Percentiles rank a stretch among this genome's conserved stretches.
phyloP scores from a whole-genome alignment of 2,113 vertebrate species.

The Urocitellus parryii region DNA sequence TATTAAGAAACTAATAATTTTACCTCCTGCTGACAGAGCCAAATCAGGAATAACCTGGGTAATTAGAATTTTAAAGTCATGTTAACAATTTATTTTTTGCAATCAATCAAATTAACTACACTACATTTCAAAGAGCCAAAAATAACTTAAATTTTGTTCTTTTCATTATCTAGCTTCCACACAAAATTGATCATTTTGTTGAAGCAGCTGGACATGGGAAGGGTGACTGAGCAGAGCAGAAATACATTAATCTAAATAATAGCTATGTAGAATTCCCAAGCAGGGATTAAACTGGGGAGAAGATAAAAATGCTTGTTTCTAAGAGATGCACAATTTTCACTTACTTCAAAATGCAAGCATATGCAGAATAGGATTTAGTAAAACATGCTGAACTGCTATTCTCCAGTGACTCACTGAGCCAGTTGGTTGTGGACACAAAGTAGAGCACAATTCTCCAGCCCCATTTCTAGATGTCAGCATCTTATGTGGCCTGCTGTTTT shows the following conservation, averaged over 20 bases:
- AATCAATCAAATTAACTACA: constrained; percentile 60
- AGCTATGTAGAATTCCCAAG: background rate
- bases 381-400: background rate
- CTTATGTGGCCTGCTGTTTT: background rate
- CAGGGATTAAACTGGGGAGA: background rate
- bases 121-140: constrained; percentile 57
- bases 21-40: background rate
- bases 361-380: background rate
- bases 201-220: constrained; percentile 56
- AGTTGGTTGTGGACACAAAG: background rate
- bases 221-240: constrained; percentile 23
- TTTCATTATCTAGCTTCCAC: constrained; percentile 40
- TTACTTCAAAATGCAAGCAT: background rate
- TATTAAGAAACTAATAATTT: constrained; percentile 22
- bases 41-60: constrained; percentile 19
- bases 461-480: background rate
- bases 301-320: background rate
- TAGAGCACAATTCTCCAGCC: background rate
- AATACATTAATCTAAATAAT: constrained; percentile 41
- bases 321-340: background rate
- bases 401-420: background rate
- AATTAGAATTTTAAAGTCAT: constrained; percentile 31
- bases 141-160: constrained; percentile 47
- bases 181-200: constrained; percentile 58
- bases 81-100: constrained; percentile 42